phyloP scores from a whole-genome alignment of 2,888 invertebrate species.

The Papilio protenor region DNA sequence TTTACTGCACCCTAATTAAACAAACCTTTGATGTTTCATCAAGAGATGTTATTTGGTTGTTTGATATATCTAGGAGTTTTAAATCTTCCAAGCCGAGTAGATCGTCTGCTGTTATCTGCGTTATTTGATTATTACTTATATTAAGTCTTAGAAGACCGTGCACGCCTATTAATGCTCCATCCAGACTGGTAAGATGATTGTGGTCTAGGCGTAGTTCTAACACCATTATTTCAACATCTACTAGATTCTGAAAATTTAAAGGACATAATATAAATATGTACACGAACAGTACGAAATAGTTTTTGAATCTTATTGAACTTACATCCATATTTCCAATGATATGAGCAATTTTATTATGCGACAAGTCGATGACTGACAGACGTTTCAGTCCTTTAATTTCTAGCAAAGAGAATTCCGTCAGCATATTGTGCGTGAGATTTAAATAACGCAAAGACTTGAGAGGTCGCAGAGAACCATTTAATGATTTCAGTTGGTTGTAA shows the following conservation, averaged over 20 bases:
- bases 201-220: conserved; percentile 89
- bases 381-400: conserved; percentile 90
- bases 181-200: conserved; percentile 88
- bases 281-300: background rate
- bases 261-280: background rate
- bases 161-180: conserved; percentile 90
- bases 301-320: conserved; percentile 53
- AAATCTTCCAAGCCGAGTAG: conserved; percentile 90
- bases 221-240: conserved; percentile 90
- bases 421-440: conserved; percentile 90
- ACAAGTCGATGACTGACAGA: conserved; percentile 89
- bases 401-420: conserved; percentile 91
- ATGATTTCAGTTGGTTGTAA: conserved; percentile 87
- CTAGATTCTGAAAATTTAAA: conserved; percentile 85
- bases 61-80: conserved; percentile 89
- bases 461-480: conserved; percentile 89
- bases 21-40: conserved; percentile 93
- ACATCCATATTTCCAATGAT: conserved; percentile 88
- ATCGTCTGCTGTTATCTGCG: conserved; percentile 90
- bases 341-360: conserved; percentile 88
- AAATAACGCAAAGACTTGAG: conserved; percentile 87
- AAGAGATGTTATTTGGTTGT: conserved; percentile 90
- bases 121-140: conserved; percentile 90
- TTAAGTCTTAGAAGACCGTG: conserved; percentile 89
- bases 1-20: conserved; percentile 43